Conservation (phyloP, 2,797 vertebrate genomes). For the Catharus ustulatus region DNA sequence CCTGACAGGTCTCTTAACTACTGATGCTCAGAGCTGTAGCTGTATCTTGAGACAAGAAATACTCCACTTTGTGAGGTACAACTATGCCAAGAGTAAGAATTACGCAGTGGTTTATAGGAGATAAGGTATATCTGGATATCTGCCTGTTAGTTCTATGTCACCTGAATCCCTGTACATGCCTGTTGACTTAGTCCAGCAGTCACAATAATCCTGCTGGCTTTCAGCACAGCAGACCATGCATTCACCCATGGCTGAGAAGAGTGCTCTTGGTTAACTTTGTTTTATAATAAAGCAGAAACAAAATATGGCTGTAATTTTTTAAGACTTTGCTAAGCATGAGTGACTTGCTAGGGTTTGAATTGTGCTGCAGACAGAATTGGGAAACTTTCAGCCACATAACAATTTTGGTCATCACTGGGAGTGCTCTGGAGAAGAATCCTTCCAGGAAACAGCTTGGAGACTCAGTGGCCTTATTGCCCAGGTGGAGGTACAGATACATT, state of each 20-base stretch:
- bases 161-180: rapidly evolving
- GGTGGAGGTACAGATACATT: neutral
- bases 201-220: neutral
- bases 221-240: neutral
- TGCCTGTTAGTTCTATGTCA: neutral
- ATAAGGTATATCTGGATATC: neutral
- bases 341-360: neutral
- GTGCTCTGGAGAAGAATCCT: neutral
- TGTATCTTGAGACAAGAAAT: neutral
- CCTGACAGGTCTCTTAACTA: neutral
- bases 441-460: neutral
- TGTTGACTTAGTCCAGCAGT: neutral
- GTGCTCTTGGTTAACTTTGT: neutral
- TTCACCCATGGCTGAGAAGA: neutral
- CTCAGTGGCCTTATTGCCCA: neutral
- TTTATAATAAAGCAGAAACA: neutral
- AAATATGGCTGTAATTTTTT: neutral
- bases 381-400: neutral
- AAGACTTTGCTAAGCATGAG: neutral
- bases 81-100: neutral
- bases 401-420: neutral
- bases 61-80: neutral
- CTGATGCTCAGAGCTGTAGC: neutral
- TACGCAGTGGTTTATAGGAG: neutral
- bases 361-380: neutral